These are phyloP conservation scores for Phylloscopus whistleri DNA, from an alignment of 2,113 vertebrate species.

Conservation along the genomic window DNA sequence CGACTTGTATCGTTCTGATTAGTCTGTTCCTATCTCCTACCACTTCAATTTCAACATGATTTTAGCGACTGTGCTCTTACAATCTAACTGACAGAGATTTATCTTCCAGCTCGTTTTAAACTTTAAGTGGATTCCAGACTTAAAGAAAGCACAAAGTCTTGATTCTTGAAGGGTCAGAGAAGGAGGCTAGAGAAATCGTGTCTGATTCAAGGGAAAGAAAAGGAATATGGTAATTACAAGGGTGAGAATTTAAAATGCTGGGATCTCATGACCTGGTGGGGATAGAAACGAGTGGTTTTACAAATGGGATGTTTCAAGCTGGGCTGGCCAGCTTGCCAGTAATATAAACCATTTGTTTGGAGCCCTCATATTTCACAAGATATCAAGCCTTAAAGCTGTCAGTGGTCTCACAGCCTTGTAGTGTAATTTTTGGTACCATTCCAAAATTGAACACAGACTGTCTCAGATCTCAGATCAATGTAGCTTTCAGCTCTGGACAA, in stretches of 20 bases:
- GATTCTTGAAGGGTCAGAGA: conserved; percentile 38
- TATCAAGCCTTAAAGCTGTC: conserved; percentile 48
- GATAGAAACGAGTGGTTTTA: neutral
- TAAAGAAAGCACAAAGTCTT: conserved; percentile 25
- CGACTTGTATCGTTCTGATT: conserved; percentile 18
- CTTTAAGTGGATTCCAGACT: conserved; percentile 52
- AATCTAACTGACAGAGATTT: conserved; percentile 35
- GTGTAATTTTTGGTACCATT: conserved; percentile 1
- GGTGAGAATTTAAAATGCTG: neutral
- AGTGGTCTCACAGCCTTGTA: conserved; percentile 11
- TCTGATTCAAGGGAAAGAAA: conserved; percentile 17
- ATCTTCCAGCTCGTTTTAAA: conserved; percentile 49
- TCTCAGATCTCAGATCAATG: conserved; percentile 50
- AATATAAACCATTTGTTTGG: conserved; percentile 37
- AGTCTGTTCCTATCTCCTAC: conserved; percentile 54
- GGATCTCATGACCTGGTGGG: neutral
- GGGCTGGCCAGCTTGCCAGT: conserved; percentile 12
- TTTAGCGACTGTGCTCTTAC: neutral
- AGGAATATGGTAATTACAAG: conserved; percentile 15
- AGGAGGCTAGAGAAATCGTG: neutral
- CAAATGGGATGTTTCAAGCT: conserved; percentile 6
- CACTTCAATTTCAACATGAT: conserved; percentile 46
- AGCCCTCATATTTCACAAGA: conserved; percentile 16
- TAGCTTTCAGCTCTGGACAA: conserved; percentile 37
- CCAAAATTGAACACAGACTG: conserved; percentile 22